A percentile compares a stretch with the other conserved stretches of the same genome.
phyloP scores from a whole-genome alignment of 2,113 vertebrate genomes.

The Pollachius pollachius region DNA sequence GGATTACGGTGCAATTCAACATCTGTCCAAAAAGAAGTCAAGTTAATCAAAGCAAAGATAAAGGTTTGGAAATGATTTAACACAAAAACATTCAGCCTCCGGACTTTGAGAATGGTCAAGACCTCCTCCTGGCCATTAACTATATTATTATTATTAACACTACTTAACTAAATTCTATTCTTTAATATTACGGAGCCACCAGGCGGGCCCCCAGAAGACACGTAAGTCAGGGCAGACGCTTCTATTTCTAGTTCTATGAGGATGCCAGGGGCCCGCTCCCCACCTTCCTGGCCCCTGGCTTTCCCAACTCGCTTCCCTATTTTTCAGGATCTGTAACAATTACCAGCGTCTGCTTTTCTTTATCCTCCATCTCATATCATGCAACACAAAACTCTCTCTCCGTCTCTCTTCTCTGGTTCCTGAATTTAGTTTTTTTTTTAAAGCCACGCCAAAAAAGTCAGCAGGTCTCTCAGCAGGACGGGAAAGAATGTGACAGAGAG shows the following conservation, averaged over 20 bases:
- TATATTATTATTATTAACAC: too few relatives aligned
- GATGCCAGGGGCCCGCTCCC: slow-evolving; percentile 45
- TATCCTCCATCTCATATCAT: slow-evolving; percentile 51
- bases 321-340: slow-evolving; percentile 57
- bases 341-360: slow-evolving; percentile 38
- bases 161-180: too few relatives aligned
- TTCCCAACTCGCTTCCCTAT: slow-evolving; percentile 44
- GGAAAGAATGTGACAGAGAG: slow-evolving; percentile 21
- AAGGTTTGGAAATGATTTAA: too few relatives aligned
- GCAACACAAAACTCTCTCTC: slow-evolving; percentile 26
- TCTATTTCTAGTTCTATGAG: slow-evolving; percentile 44
- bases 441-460: slow-evolving; percentile 36
- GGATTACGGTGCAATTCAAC: too few relatives aligned
- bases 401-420: slow-evolving; percentile 7
- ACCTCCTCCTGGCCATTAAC: too few relatives aligned
- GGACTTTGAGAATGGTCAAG: too few relatives aligned
- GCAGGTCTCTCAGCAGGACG: slow-evolving; percentile 22
- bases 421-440: slow-evolving; percentile 31
- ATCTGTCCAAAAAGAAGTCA: too few relatives aligned
- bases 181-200: slow-evolving; percentile 2
- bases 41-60: too few relatives aligned
- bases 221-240: slow-evolving; percentile 35
- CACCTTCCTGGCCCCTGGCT: slow-evolving; percentile 41
- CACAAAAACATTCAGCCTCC: too few relatives aligned
- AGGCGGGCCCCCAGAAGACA: slow-evolving; percentile 50